Evolutionary conservation across 2,113 vertebrate species (phyloP).

Genomic region (Gymnogyps californianus): DNA sequence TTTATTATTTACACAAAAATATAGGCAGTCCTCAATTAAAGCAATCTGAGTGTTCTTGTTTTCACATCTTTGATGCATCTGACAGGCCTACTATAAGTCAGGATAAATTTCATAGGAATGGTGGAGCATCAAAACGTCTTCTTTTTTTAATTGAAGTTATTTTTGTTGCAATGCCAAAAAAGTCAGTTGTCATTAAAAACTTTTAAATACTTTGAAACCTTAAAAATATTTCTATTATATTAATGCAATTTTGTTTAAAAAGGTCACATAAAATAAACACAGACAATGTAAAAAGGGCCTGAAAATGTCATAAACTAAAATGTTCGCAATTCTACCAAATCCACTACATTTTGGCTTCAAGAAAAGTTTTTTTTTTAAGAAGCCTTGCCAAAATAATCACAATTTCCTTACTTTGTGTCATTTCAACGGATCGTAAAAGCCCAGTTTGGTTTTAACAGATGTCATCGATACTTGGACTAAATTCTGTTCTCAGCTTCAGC

Average conservation of each 20-base stretch:
- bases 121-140: neutral
- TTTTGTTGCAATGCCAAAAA: neutral
- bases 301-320: slow-evolving; percentile 30
- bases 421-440: neutral
- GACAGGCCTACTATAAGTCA: neutral
- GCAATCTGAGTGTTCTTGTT: neutral
- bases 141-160: neutral
- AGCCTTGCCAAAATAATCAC: slow-evolving; percentile 52
- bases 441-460: neutral
- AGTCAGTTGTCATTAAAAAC: neutral
- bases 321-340: neutral
- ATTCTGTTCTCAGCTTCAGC: neutral
- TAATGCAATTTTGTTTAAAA: neutral
- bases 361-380: neutral
- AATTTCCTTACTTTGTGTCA: slow-evolving; percentile 20
- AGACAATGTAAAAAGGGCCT: neutral
- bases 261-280: neutral
- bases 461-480: neutral
- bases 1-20: slow-evolving; percentile 43
- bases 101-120: neutral
- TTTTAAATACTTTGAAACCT: neutral
- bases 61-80: neutral
- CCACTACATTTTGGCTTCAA: neutral
- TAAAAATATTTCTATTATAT: neutral
- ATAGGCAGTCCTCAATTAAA: slow-evolving; percentile 26